These are phyloP conservation scores for Enoplosus armatus DNA, from an alignment of 2,797 vertebrate genomes.

Conservation along the genomic window DNA sequence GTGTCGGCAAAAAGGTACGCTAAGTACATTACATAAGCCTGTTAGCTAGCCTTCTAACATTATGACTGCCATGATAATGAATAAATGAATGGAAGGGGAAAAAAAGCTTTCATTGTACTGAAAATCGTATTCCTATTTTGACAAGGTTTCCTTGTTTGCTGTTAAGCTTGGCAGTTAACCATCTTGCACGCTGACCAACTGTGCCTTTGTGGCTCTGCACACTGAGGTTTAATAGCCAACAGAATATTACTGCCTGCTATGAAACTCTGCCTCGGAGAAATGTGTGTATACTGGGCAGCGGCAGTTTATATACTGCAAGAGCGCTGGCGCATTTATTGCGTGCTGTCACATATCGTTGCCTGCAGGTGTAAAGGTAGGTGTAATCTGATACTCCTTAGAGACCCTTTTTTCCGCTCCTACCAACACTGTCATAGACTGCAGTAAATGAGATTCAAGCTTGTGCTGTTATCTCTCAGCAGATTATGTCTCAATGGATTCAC, in stretches of 20 bases:
- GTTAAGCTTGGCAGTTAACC: conserved; percentile 2
- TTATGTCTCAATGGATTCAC: neutral
- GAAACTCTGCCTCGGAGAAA: conserved; percentile 35
- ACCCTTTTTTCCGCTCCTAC: neutral
- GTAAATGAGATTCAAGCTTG: conserved; percentile 34
- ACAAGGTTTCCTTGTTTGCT: neutral
- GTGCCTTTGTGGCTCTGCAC: conserved; percentile 15
- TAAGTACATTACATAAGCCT: too few relatives aligned
- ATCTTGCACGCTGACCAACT: conserved; percentile 17
- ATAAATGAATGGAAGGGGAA: too few relatives aligned
- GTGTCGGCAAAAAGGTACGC: too few relatives aligned
- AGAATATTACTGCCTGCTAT: conserved; percentile 21
- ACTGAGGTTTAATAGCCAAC: conserved; percentile 18
- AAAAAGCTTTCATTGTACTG: neutral
- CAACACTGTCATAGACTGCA: conserved; percentile 7
- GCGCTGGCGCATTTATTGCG: conserved; percentile 49
- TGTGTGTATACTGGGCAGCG: conserved; percentile 5
- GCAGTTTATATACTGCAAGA: conserved; percentile 45
- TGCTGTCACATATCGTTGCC: conserved; percentile 48
- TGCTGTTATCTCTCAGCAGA: neutral
- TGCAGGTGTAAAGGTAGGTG: conserved; percentile 39
- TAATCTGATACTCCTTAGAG: conserved; percentile 47
- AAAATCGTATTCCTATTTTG: neutral
- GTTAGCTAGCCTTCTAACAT: too few relatives aligned
- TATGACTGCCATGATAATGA: too few relatives aligned